Conservation (phyloP, 2,888 invertebrate genomes). For the Aspidapion aeneum region DNA sequence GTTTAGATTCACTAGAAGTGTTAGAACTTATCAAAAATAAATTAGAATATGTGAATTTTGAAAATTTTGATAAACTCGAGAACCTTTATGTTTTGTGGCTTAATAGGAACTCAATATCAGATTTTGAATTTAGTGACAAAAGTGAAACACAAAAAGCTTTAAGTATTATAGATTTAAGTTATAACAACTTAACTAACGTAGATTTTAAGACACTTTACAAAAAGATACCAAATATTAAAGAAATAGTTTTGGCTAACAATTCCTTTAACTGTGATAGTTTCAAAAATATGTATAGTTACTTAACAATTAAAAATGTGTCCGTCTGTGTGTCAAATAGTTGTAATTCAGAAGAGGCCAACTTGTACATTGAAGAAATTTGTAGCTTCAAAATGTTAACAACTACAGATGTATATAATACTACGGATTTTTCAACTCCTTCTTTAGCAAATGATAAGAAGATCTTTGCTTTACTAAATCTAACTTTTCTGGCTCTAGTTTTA, state of each 20-base stretch:
- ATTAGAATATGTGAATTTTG: constrained; percentile 36
- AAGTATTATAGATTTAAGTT: constrained; percentile 37
- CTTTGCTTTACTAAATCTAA: background rate
- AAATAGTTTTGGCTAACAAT: constrained; percentile 41
- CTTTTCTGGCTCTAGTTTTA: constrained; percentile 8
- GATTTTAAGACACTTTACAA: constrained; percentile 39
- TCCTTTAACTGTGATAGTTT: constrained; percentile 43
- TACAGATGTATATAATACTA: constrained; percentile 21
- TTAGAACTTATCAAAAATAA: constrained; percentile 42
- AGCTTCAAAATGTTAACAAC: constrained; percentile 10
- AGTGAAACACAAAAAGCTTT: constrained; percentile 36
- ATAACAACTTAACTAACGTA: constrained; percentile 39
- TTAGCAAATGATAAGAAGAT: background rate
- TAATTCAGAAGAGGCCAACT: constrained; percentile 29
- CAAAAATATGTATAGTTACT: constrained; percentile 40
- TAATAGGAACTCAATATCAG: constrained; percentile 37
- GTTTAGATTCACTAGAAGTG: constrained; percentile 40
- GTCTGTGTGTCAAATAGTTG: constrained; percentile 39
- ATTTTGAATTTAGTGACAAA: constrained; percentile 35
- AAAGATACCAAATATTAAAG: constrained; percentile 40
- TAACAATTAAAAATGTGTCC: constrained; percentile 35
- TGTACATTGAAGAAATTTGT: constrained; percentile 34
- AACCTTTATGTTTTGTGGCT: constrained; percentile 41
- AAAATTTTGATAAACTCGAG: constrained; percentile 38
- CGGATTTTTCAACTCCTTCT: constrained; percentile 26